Base-by-base conservation (phyloP, 2,797 vertebrate species). In the Esox lucius region DNA sequence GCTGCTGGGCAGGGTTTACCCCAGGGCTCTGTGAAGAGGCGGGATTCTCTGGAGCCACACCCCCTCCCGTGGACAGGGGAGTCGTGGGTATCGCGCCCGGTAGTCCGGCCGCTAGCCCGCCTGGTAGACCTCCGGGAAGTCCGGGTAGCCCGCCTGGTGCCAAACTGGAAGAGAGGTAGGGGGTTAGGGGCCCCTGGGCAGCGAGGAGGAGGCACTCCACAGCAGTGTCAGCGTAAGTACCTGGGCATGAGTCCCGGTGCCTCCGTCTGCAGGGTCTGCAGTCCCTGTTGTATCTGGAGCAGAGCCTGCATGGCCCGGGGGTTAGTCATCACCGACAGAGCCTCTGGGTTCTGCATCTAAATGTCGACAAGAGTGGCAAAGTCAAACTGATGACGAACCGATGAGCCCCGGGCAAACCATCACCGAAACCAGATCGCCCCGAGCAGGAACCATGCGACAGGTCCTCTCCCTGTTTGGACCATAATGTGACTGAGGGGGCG, bases 291-390 rank as follows among this genome's bases (percentile, higher is more conserved):
- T 89, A 99, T 99, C 94, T 99, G 98, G 84, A 99, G 96, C 73
- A 99, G 93, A 0, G 98, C 98, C 87, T 98, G 97, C 97, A 99
- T 98, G 87, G 98, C 97, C 0, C 97, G 93, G 26, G 97, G 98
- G 65, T 99, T 99, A 83, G 97, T 97, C 93, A 99, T 96, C 72
- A 98, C 95, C 22, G 97, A 97, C 56, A 99, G 93, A 1, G 97
- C 95, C 77, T 99, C 98, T 0, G 98, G 98, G 85, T 98, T 99
- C 94, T 99, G 97, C 97, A 99, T 99, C 98, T 99, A 90, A 8
- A 19, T 19, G 56, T 39, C 0, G 15, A 24, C 72, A 72, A 26
- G 65, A 61, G 35, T 19, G 19, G 2, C 64, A 33, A 11, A 74
- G 24, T 56, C 1, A 71, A 22, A 24, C 4, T 9, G 74, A 16